Conservation (phyloP, 2,113 vertebrate species). For the Sinocyclocheilus rhinocerous region DNA sequence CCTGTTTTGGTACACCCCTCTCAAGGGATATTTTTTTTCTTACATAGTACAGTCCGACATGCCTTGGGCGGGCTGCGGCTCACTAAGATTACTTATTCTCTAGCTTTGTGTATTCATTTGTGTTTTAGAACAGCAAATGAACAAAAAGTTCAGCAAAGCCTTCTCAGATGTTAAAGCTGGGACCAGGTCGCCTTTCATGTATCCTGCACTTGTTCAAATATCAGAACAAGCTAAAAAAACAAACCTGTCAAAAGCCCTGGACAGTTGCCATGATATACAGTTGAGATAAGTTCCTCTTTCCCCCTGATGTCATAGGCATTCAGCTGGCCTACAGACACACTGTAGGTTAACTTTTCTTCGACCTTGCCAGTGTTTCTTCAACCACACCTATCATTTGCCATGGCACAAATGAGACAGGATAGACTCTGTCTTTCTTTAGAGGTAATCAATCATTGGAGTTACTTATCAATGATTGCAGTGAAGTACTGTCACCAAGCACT, state of each 20-base stretch:
- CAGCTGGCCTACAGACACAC: constrained; percentile 1
- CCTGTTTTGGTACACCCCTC: background rate
- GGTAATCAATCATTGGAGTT: constrained; percentile 6
- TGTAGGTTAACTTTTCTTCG: background rate
- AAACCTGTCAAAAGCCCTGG: constrained; percentile 20
- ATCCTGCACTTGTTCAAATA: constrained; percentile 31
- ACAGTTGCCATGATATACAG: constrained; percentile 23
- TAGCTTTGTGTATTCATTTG: background rate
- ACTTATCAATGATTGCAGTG: background rate
- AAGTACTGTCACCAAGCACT: background rate
- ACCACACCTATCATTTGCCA: constrained; percentile 14
- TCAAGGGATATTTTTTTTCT: background rate
- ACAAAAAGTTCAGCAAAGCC: background rate
- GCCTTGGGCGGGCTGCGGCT: background rate
- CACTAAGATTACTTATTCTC: background rate
- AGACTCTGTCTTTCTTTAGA: constrained; percentile 4
- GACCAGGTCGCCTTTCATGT: constrained; percentile 13
- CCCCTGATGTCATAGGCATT: constrained; percentile 24
- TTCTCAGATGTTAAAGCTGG: constrained; percentile 8
- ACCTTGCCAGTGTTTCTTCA: constrained; percentile 8
- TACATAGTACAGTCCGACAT: background rate
- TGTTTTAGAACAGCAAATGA: constrained; percentile 17
- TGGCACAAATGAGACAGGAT: background rate
- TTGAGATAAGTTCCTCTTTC: constrained; percentile 32
- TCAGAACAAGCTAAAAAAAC: constrained; percentile 21